Conservation (phyloP, 2,797 vertebrate genomes). For the Phoebastria nigripes region DNA sequence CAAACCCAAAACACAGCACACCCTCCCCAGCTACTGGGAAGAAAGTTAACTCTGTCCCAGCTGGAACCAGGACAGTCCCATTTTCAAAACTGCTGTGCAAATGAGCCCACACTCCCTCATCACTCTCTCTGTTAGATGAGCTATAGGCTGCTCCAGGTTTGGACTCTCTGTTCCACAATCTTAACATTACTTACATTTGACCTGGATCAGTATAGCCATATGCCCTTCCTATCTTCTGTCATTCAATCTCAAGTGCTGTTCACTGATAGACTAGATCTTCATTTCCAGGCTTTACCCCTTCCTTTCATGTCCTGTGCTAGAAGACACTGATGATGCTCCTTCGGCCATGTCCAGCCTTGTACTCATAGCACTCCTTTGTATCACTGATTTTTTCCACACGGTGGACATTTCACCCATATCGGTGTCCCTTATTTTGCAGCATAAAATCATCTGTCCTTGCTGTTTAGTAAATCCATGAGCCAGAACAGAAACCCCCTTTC, state of each 20-base stretch:
- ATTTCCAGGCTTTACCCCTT: not conserved
- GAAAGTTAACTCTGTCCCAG: too few relatives aligned
- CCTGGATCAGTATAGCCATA: not conserved
- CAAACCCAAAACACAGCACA: too few relatives aligned
- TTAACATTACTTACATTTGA: not conserved
- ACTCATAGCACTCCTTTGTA: not conserved
- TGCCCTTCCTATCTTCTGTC: not conserved
- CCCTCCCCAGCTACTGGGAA: too few relatives aligned
- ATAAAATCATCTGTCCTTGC: not conserved
- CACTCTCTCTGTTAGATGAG: not conserved
- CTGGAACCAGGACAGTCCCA: not conserved
- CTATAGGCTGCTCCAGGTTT: not conserved
- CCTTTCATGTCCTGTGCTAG: not conserved
- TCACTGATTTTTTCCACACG: fast-evolving
- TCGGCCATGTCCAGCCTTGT: not conserved
- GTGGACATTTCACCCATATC: not conserved
- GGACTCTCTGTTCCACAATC: not conserved
- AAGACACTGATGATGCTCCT: not conserved
- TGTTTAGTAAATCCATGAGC: not conserved
- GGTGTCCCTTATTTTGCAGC: not conserved
- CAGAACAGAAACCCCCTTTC: not conserved
- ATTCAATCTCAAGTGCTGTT: not conserved
- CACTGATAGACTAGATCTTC: not conserved
- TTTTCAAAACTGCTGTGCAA: not conserved
- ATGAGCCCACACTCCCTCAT: not conserved